Conservation (phyloP, 1,140 invertebrate genomes). For the Bombus consobrinus region DNA sequence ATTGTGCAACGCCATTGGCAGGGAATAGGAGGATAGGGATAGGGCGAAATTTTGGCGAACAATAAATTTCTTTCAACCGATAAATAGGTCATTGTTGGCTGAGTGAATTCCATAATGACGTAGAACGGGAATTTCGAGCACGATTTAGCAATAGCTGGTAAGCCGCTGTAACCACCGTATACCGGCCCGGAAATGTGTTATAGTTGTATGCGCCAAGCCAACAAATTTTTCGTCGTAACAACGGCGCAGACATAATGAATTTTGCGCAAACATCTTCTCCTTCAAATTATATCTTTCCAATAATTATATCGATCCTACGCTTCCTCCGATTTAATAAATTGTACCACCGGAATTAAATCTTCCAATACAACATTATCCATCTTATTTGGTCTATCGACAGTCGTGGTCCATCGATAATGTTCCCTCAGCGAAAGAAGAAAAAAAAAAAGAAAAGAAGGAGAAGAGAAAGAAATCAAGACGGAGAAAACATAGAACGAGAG, state of each 20-base stretch:
- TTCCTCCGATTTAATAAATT: neutral
- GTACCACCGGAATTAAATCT: neutral
- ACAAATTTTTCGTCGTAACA: conserved; percentile 36
- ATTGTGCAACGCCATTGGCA: neutral
- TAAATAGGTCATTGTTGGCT: conserved; percentile 40
- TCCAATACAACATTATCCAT: too few relatives aligned
- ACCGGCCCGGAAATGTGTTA: conserved; percentile 34
- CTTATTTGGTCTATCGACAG: too few relatives aligned
- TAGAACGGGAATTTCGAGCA: conserved; percentile 43
- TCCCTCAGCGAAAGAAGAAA: neutral
- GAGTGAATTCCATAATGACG: conserved; percentile 50
- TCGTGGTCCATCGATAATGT: too few relatives aligned
- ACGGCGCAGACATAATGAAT: neutral
- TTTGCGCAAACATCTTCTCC: neutral
- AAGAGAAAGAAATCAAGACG: neutral
- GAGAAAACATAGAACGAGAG: neutral
- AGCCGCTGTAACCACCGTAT: conserved; percentile 54
- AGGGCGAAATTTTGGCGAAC: neutral
- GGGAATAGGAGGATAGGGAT: too few relatives aligned
- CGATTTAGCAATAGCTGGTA: conserved; percentile 48
- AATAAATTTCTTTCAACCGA: conserved; percentile 23
- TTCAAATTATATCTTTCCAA: neutral
- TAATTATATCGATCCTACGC: neutral
- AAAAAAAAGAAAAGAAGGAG: too few relatives aligned
- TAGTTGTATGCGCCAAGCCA: conserved; percentile 35